Base-by-base conservation (phyloP, 2,888 invertebrate genomes). In the Callyntrura guangdongensis region DNA sequence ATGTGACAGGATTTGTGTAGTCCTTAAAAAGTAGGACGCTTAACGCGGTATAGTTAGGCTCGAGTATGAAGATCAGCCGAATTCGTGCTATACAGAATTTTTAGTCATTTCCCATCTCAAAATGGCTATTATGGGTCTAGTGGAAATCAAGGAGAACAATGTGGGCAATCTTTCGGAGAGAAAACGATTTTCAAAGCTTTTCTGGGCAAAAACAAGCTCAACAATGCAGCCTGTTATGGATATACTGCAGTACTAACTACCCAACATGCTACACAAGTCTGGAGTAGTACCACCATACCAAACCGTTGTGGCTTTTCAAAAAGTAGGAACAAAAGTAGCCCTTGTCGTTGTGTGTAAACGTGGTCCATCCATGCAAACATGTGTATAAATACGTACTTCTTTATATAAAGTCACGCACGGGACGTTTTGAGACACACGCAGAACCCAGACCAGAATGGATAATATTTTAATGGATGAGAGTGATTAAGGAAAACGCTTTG, bases 381-480 rank as follows among this genome's bases (percentile, higher is more conserved):
- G n/a, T 14, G 4, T 2, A 14, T 53, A 53, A 1, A n/a, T 53
- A 64, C 22, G 8, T 61, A 20, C 17, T 17, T 2, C 17, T 17
- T 53, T 22, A n/a, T 11, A 20, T 61, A 49, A 87, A 67, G 53
- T 72, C 82, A 90, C 83, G 83, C 64, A 82, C 81, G 36, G 77
- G 61, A 82, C 81, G 49, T 77, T 27, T 20, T 77, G 25, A 20
- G 77, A 77, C 77, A 77, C 77, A 82, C 36, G 27, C 56, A 14
- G n/a, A 56, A 22, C 69, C 9, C 64, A 36, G 61, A 49, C 14
- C 20, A 53, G 61, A 79, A 77, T 36, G 89, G 86, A 89, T 91
- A 91, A 91, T 91, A 91, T 91, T 91, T 91, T 91, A 91, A 91
- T 91, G 91, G 91, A 91, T 91, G 89, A 72, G 79, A 91, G 91